Base-by-base conservation (phyloP, 2,113 vertebrate genomes). In the Anseranas semipalmata region DNA sequence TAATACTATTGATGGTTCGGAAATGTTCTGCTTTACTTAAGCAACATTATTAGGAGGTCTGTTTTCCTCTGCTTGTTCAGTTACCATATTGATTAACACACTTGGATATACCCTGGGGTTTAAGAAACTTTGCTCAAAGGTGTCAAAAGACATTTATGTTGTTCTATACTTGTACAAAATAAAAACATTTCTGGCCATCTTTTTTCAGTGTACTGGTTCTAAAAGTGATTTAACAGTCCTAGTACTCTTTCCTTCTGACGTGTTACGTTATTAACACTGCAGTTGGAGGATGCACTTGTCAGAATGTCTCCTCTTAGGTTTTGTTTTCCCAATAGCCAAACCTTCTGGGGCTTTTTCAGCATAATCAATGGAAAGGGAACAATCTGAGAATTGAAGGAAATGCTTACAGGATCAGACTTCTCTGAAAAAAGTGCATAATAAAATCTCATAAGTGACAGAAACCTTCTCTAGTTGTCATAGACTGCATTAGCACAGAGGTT, bases 151-250 rank as follows among this genome's bases (percentile, higher is more conserved):
- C 18, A 33, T 95, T 95, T 89, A 46, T 77, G 62, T 95, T 93
- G 50, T 72, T 92, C 77, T 76, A 1, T 50, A 33, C 13, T 53
- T 87, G 58, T 77, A 89, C 70, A 79, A 93, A 97, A 96, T 97
- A 97, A 96, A 97, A 93, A 37, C 50, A 17, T 82, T 92, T 91
- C 75, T 95, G 89, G 37, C 41, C 55, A 30, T 74, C 58, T 87
- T 81, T 91, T 96, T 65, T 81, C 28, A 6, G 85, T 89, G 76
- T 95, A 6, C 37, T 96, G 16, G 5, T 73, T 94, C 53, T 68
- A 32, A 19, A 35, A 55, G 74, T 62, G 37, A 35, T 79, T 84
- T 76, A 70, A n/a, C 30, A 94, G 65, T 71, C 37, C 18, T 48
- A 21, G 6, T 53, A 79, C 21, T 76, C n/a, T 53, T 73, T 80